Evolutionary conservation across 1,140 invertebrate genomes (phyloP), one percentile per base, ranked within the genome.

Genomic region (Platyscapa corneri): DNA sequence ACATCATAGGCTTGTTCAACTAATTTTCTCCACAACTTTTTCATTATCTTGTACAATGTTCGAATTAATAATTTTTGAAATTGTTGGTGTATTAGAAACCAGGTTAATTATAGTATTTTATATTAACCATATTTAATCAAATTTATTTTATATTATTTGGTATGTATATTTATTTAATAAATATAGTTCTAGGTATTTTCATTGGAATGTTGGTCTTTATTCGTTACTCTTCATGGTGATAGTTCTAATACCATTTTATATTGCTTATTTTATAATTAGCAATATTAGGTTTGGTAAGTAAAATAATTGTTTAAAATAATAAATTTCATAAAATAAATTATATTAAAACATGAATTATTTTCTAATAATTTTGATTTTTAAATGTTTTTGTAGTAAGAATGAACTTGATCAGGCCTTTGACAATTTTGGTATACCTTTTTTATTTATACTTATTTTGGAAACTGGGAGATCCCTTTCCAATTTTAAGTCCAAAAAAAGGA

Each of bases 41-140:
- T 97, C 99, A 10, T 93, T 99, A 6, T 99, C 99, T 27, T 99
- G 99, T 91, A 99, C 98, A 10, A 99, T 99, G 98, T 99, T 99
- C 94, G 99, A 99, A 92, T 94, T 99, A 39, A 99, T 99, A 86
- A 99, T 99, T 92, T 99, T 99, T 95, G 99, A 99, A 95, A 99
- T 99, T 90, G 94, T 99, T 78, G 98, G 97, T 70, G 95, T 99
- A 86, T 93, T 99, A 83, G 97, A 99, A 91, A 94, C 95, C 88
- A 96, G 94, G 96, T 96, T 94, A 88, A 82, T 85, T 86, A 27
- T 70, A 84, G 49, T 60, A 37, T 83, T 85, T 81, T 86, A 87
- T 0, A 78, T 34, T 70, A 72, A 37, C 34, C 34, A n/a, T n/a
- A n/a, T n/a, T 49, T 20, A 70, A 12, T 65, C 75, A 80, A 18